Conservation (phyloP, 2,888 invertebrate genomes). For the Philereme transversata region DNA sequence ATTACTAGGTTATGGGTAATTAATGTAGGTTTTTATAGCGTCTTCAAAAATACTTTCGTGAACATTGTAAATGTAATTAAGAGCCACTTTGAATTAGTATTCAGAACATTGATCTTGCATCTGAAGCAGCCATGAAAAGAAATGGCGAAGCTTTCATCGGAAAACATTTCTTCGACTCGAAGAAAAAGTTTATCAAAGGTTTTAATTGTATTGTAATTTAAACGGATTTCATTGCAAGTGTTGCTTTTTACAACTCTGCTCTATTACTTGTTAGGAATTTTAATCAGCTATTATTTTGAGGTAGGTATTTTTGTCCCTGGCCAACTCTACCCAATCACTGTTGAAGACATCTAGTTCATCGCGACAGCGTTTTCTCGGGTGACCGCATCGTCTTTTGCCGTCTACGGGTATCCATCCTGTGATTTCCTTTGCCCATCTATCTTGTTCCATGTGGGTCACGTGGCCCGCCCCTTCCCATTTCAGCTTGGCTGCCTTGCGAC, state of each 20-base stretch:
- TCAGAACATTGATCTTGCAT: slow-evolving; percentile 62
- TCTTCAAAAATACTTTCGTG: neutral
- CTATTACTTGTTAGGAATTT: neutral
- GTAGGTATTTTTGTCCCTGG: too few relatives aligned
- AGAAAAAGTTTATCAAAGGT: slow-evolving; percentile 33
- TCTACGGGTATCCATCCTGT: too few relatives aligned
- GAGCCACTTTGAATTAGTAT: slow-evolving; percentile 56
- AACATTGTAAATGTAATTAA: slow-evolving; percentile 45
- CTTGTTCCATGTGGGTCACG: too few relatives aligned
- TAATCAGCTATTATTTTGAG: neutral
- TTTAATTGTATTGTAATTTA: slow-evolving; percentile 36
- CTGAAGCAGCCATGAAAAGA: slow-evolving; percentile 62
- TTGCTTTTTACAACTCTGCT: slow-evolving; percentile 14
- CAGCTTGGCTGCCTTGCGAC: too few relatives aligned
- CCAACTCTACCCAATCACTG: too few relatives aligned
- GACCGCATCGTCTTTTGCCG: too few relatives aligned
- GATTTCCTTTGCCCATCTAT: too few relatives aligned
- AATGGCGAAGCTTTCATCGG: slow-evolving; percentile 49
- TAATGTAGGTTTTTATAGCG: too few relatives aligned
- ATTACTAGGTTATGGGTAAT: too few relatives aligned
- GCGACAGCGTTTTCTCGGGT: too few relatives aligned
- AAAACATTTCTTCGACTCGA: slow-evolving; percentile 57
- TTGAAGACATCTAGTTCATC: too few relatives aligned
- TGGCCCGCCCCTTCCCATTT: too few relatives aligned
- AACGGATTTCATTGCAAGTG: slow-evolving; percentile 18